Base-by-base conservation (phyloP, 2,113 vertebrate species). In the Pedetes capensis region DNA sequence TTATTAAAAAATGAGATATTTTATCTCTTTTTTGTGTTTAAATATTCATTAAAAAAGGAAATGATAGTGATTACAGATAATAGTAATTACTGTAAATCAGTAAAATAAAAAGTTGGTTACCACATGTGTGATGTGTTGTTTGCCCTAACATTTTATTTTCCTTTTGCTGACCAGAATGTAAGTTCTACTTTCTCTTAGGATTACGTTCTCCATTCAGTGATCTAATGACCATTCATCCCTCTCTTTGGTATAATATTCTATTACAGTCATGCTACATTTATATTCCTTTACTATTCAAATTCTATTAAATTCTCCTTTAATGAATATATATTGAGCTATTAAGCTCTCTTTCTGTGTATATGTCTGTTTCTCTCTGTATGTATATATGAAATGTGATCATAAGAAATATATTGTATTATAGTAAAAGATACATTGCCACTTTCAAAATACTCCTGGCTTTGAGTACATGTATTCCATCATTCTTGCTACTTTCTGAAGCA, bases 221-320 rank as follows among this genome's bases (percentile, higher is more conserved):
- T 17, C 5, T 76, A n/a, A 80, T 80, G 63, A 16, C 63, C 22
- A 6, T 59, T 6, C 7, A 74, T 37, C 10, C 3, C 4, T 55
- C 0, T 71, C 5, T 83, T 16, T 82, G 44, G 18, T 47, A 71
- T 91, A 44, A 83, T 87, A 83, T 49, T 89, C 4, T 74, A 2
- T 44, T 83, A 69, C 27, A 53, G 20, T 1, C 20, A 71, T 84
- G 32, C 0, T 47, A 29, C 3, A 88, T 94, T 93, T 90, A 13
- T 81, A 61, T 84, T 83, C 4, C 14, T 91, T 71, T 86, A 66
- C 93, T 72, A 71, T 89, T 95, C 93, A n/a, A 93, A 93, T 89
- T 68, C 10, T 29, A n/a, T 78, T 88, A 79, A 71, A 78, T 75
- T 78, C 14, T 64, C 0, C 34, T 92, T 94, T 51, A 75, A 20